Percentiles rank a stretch among this genome's conserved stretches.
Conservation (phyloP, 2,113 vertebrate genomes). For the Asarcornis scutulata region DNA sequence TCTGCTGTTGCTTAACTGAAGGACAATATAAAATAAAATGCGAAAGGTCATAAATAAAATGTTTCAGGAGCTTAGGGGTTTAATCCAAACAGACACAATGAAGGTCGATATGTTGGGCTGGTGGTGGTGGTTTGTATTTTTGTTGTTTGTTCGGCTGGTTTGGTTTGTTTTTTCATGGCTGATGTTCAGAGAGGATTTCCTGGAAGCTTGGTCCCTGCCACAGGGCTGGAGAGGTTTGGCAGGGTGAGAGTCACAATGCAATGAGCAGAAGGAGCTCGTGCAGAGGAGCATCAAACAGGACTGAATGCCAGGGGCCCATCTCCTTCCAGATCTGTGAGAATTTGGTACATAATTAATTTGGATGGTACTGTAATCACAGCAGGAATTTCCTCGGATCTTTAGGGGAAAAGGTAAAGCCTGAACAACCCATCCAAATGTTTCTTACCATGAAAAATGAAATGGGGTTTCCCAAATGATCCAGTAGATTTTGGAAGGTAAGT, state of each 20-base stretch:
- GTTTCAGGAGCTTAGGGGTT: background rate
- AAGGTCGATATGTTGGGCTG: background rate
- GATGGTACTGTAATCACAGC: background rate
- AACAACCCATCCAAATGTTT: background rate
- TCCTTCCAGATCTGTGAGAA: background rate
- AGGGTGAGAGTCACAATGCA: background rate
- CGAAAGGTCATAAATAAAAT: conserved; percentile 15
- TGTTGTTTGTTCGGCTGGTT: background rate
- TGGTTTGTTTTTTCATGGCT: background rate
- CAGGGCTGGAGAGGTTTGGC: background rate
- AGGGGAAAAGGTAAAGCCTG: background rate
- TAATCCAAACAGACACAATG: background rate
- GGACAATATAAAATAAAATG: background rate
- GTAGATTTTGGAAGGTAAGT: background rate
- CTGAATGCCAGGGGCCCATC: background rate
- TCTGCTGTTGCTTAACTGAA: background rate
- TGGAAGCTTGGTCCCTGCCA: background rate
- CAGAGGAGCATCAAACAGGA: background rate
- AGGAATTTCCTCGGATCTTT: background rate
- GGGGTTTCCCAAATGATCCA: background rate
- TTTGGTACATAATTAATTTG: background rate
- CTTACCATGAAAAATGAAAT: background rate
- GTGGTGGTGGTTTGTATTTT: background rate
- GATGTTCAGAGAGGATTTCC: background rate
- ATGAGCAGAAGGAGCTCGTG: background rate